These are phyloP conservation scores for Narcine bancroftii DNA, from an alignment of 2,113 vertebrate genomes.

Conservation along the genomic window DNA sequence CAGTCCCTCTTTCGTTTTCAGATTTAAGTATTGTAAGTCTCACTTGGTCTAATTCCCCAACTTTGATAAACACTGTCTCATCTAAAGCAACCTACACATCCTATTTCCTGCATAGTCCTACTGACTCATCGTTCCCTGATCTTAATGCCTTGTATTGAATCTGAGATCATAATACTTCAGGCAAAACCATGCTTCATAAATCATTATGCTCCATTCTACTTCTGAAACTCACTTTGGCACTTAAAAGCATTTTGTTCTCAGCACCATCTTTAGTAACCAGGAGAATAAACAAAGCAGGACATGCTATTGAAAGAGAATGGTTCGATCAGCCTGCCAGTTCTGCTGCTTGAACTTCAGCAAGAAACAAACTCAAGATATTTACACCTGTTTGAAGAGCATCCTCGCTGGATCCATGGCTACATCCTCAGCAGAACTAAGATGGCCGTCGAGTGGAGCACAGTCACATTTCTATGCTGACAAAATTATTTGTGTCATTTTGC, in stretches of 20 bases:
- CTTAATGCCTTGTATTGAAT: background rate
- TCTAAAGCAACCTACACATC: background rate
- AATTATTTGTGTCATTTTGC: too few species aligned
- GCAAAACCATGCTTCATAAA: background rate
- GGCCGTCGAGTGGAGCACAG: too few species aligned
- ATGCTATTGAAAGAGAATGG: too few species aligned
- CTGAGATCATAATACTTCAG: too few species aligned
- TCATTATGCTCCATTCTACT: background rate
- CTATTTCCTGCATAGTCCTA: background rate
- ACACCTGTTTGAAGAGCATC: too few species aligned
- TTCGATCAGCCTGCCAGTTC: too few species aligned
- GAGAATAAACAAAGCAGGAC: too few species aligned
- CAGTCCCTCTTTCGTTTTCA: background rate
- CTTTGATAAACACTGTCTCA: background rate
- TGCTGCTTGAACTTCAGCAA: too few species aligned
- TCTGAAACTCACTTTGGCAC: background rate
- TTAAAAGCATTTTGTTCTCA: background rate
- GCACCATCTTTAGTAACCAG: background rate
- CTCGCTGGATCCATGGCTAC: too few species aligned
- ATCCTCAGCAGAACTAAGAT: too few species aligned
- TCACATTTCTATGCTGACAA: too few species aligned
- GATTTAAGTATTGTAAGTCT: background rate
- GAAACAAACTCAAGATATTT: too few species aligned
- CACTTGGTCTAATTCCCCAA: background rate
- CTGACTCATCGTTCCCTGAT: background rate